A percentile compares a stretch with the other conserved stretches of the same genome.
Evolutionary conservation across 1,140 invertebrate genomes (phyloP).

Genomic region (Drosophila eugracilis): DNA sequence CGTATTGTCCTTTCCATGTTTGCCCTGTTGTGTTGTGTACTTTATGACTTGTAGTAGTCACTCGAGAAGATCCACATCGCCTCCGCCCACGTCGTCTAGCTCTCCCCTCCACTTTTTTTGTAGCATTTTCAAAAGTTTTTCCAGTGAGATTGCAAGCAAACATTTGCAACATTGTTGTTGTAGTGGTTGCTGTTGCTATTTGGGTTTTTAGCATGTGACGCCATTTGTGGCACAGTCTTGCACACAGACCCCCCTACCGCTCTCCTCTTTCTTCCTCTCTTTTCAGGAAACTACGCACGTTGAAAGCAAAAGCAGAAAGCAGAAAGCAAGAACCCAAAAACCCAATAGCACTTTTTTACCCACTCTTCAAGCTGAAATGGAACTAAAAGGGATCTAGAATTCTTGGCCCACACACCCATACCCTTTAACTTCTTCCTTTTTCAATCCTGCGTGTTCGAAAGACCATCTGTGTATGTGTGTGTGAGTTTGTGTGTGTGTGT

Average conservation of each 20-base stretch:
- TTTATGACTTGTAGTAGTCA: constrained; percentile 79
- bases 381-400: constrained; percentile 45
- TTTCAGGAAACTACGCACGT: constrained; percentile 21
- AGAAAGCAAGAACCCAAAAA: constrained; percentile 39
- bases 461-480: background rate
- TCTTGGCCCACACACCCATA: constrained; percentile 23
- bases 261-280: background rate
- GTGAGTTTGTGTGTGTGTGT: constrained; percentile 3
- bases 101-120: background rate
- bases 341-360: constrained; percentile 67
- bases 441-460: constrained; percentile 19
- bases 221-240: constrained; percentile 41
- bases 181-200: constrained; percentile 30
- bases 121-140: constrained; percentile 58
- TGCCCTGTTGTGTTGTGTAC: constrained; percentile 59
- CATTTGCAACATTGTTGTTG: constrained; percentile 41
- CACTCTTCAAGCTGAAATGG: constrained; percentile 23
- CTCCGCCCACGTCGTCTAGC: constrained; percentile 6
- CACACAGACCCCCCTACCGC: constrained; percentile 1
- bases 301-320: constrained; percentile 36
- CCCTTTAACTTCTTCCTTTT: background rate
- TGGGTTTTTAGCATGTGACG: constrained; percentile 51
- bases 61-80: constrained; percentile 45
- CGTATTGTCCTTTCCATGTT: constrained; percentile 40
- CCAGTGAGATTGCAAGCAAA: constrained; percentile 62